Evolutionary conservation across 2,888 invertebrate species (phyloP).

Genomic region (Cosmopolites sordidus): DNA sequence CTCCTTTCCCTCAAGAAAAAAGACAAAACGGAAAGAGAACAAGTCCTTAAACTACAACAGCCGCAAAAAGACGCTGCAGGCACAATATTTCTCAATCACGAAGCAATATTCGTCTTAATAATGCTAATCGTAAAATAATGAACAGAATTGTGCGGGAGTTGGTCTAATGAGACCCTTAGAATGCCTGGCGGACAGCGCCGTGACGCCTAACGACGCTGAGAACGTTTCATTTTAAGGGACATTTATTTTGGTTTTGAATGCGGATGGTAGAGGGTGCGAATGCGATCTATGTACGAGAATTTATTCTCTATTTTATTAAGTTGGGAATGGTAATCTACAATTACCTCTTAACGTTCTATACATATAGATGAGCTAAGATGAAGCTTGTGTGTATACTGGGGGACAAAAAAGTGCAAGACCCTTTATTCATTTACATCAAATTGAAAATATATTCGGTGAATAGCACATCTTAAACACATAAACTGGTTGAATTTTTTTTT

Average conservation of each 20-base stretch:
- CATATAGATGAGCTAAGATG: no score
- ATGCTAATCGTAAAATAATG: conserved; percentile 43
- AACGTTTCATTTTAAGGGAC: conserved; percentile 18
- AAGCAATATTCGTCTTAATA: conserved; percentile 35
- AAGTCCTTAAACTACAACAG: conserved; percentile 17
- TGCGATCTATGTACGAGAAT: conserved; percentile 14
- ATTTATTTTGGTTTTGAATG: conserved; percentile 21
- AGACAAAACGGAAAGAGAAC: conserved; percentile 10
- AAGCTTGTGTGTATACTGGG: no score
- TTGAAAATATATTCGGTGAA: no score
- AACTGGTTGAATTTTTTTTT: no score
- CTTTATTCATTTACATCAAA: no score
- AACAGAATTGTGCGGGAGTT: conserved; percentile 40
- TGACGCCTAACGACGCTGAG: conserved; percentile 21
- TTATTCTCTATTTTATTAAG: conserved; percentile 7
- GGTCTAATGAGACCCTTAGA: conserved; percentile 42
- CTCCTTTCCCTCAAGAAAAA: neutral
- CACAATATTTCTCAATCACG: conserved; percentile 30
- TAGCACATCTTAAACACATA: no score
- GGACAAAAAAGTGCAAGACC: no score
- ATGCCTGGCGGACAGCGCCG: conserved; percentile 28
- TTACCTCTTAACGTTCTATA: no score
- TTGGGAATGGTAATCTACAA: no score
- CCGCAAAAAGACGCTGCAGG: conserved; percentile 22
- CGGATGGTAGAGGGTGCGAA: conserved; percentile 14